Evolutionary conservation across 92 coral and sea anemone genomes (phyloP), one percentile per base, ranked within the genome.

Genomic region (Ricordea florida): DNA sequence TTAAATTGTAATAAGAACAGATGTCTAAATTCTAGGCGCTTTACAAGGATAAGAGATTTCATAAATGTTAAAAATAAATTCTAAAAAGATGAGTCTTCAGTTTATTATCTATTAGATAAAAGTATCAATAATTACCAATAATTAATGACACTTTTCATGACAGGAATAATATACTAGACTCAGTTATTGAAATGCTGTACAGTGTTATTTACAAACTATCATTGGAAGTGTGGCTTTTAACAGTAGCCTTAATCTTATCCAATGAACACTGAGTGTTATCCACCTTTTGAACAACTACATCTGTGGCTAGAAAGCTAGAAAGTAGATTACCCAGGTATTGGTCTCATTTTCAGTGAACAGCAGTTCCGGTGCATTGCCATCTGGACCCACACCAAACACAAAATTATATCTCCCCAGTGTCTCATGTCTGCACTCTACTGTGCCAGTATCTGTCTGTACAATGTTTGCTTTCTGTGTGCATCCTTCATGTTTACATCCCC

Each of bases 401-500:
- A 84, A 96, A 23, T 69, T 71, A 65, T 69, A 96, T 36, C 89
- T 90, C 30, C 83, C 94, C 45, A 96, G 64, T 6, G 99, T 84
- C 38, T 96, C 96, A 67, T 96, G 99, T 47, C 63, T 79, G 53
- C 97, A 92, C 29, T 76, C 88, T 38, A 86, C 97, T 31, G 85
- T 80, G n/a, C 75, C 81, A 0, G 76, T 52, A 4, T 60, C 78
- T 1, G 60, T 92, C 69, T 92, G 86, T 41, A 47, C 64, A 20
- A 96, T 92, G 79, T 48, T 82, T 7, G 97, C 96, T 43, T 96
- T 96, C 58, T 41, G 69, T 21, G 97, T 89, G 43, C 99, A 96
- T 0, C 99, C 99, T 65, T 96, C 99, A 52, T 96, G 97, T 32
- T 87, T 92, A 49, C 99, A 96, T 8, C 99, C 99, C 99, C 99